Conservation (phyloP, 2,113 vertebrate genomes). For the Oryzias melastigma region DNA sequence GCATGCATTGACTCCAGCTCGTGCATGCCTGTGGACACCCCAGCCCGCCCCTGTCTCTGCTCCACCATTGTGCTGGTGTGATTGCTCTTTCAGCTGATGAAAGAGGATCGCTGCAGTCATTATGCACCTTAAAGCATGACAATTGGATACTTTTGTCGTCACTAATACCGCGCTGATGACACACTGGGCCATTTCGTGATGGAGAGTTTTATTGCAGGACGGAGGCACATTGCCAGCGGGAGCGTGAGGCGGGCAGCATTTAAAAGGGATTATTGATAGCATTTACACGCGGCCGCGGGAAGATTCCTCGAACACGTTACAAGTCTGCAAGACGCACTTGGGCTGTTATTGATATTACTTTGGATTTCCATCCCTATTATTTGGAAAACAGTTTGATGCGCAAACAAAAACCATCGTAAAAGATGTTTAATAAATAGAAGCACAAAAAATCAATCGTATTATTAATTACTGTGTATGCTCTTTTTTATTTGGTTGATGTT, state of each 20-base stretch:
- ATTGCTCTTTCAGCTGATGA: conserved; percentile 60
- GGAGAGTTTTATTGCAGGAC: conserved; percentile 19
- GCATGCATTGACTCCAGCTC: conserved; percentile 7
- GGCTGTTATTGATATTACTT: background rate
- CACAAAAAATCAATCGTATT: background rate
- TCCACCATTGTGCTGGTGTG: conserved; percentile 46
- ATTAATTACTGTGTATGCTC: too few species aligned
- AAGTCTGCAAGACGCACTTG: background rate
- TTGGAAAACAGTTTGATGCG: background rate
- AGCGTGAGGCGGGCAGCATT: conserved; percentile 1
- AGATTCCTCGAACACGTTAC: too few species aligned
- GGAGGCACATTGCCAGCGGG: conserved; percentile 28
- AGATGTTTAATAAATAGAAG: background rate
- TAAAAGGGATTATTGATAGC: conserved; percentile 2
- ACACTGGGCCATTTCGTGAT: conserved; percentile 49
- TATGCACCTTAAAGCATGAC: conserved; percentile 53
- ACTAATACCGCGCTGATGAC: conserved; percentile 62
- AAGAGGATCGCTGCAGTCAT: conserved; percentile 45
- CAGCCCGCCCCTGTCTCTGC: conserved; percentile 37
- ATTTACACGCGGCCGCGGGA: background rate
- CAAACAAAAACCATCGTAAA: background rate
- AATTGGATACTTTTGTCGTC: conserved; percentile 52
- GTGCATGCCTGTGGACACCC: conserved; percentile 43
- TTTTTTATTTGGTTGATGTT: background rate
- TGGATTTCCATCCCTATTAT: background rate